Percentiles rank a stretch among this genome's conserved stretches.
Conservation (phyloP, 2,888 invertebrate species). For the Epicampocera succincta region DNA sequence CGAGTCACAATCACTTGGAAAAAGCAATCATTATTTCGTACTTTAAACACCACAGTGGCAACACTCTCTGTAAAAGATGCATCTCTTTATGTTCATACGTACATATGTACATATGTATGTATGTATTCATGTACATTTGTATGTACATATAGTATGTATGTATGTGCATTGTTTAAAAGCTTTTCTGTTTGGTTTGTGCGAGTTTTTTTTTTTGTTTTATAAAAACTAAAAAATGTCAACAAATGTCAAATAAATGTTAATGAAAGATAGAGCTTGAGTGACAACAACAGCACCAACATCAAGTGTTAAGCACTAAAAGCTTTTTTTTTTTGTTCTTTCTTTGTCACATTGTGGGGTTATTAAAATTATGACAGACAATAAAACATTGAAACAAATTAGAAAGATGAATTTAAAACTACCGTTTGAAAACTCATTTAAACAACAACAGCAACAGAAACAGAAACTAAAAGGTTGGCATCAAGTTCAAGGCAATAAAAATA, state of each 20-base stretch:
- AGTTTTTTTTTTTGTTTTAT: slow-evolving; percentile 11
- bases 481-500: slow-evolving; percentile 57
- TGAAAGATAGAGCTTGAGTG: slow-evolving; percentile 48
- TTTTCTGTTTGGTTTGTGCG: too few relatives aligned
- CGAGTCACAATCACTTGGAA: too few relatives aligned
- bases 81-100: too few relatives aligned
- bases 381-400: slow-evolving; percentile 16
- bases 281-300: slow-evolving; percentile 8
- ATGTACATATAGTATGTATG: too few relatives aligned
- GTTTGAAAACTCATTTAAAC: slow-evolving; percentile 42
- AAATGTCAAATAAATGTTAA: slow-evolving; percentile 62
- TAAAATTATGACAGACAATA: slow-evolving; percentile 43
- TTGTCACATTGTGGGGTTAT: slow-evolving; percentile 37
- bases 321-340: background rate
- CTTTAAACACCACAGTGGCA: too few relatives aligned
- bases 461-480: slow-evolving; percentile 36
- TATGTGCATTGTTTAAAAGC: background rate
- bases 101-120: background rate
- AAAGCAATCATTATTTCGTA: too few relatives aligned
- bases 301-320: slow-evolving; percentile 47
- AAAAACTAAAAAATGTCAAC: slow-evolving; percentile 47
- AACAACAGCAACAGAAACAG: too few relatives aligned
- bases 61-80: too few relatives aligned
- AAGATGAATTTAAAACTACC: slow-evolving; percentile 24
- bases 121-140: background rate